Conservation (phyloP, 2,888 invertebrate species). For the Drosophila mettleri region DNA sequence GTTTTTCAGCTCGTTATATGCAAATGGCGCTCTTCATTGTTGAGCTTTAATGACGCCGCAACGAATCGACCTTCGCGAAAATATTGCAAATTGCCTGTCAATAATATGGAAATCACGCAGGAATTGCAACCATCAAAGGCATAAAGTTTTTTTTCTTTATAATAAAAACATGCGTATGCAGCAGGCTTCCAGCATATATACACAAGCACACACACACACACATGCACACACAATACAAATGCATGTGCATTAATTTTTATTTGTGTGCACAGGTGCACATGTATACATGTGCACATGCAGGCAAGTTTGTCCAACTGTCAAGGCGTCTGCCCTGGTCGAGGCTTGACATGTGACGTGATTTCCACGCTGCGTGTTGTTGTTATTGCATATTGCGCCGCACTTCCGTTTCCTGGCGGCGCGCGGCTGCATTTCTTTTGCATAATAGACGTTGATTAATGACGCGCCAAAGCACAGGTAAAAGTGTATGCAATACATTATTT, state of each 20-base stretch:
- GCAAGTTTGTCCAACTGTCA: constrained; percentile 54
- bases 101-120: constrained; percentile 62
- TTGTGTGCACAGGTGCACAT: constrained; percentile 15
- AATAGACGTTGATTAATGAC: constrained; percentile 74
- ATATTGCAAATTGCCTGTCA: constrained; percentile 69
- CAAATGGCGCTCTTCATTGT: constrained; percentile 49
- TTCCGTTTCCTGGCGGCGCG: constrained; percentile 64
- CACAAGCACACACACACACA: constrained; percentile 3
- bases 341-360: constrained; percentile 53
- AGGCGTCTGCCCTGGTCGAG: constrained; percentile 21
- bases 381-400: constrained; percentile 59
- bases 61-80: constrained; percentile 45
- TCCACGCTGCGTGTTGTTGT: constrained; percentile 52
- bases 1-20: constrained; percentile 37
- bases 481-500: constrained; percentile 68
- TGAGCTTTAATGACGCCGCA: constrained; percentile 41
- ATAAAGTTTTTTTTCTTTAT: constrained; percentile 24
- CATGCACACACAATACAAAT: background rate
- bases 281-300: constrained; percentile 7
- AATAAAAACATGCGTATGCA: constrained; percentile 31
- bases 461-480: constrained; percentile 66
- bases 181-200: constrained; percentile 8
- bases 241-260: constrained; percentile 21
- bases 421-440: constrained; percentile 63
- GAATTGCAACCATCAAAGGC: constrained; percentile 55